These are phyloP conservation scores for Leptopilina syphax DNA, from an alignment of 2,888 invertebrate genomes.

Conservation along the genomic window DNA sequence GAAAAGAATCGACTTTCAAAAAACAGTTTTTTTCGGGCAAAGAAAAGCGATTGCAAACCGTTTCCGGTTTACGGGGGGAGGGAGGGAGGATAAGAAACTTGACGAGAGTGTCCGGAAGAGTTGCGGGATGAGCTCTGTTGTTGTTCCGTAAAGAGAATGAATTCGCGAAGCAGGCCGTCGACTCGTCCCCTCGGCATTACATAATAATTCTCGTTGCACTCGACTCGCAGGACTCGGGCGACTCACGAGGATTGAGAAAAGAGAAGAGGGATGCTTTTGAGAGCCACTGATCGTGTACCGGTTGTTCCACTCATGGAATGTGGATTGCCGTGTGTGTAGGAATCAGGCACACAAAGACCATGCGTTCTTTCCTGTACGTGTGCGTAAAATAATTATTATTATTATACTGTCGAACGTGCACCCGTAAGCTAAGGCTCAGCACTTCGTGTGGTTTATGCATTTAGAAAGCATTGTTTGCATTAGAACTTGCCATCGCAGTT, in stretches of 20 bases:
- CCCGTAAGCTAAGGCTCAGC: conserved; percentile 21
- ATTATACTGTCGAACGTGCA: conserved; percentile 38
- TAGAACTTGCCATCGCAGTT: conserved; percentile 25
- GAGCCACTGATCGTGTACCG: conserved; percentile 75
- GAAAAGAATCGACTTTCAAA: no score
- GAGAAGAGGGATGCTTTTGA: conserved; percentile 59
- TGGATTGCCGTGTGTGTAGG: conserved; percentile 67
- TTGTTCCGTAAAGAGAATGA: conserved; percentile 13
- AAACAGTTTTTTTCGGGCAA: no score
- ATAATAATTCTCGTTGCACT: conserved; percentile 49
- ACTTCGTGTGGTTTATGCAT: conserved; percentile 42
- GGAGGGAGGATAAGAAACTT: not conserved
- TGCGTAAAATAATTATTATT: conserved; percentile 41
- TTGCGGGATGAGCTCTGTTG: not conserved
- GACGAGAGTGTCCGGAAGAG: conserved; percentile 21
- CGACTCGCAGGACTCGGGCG: not conserved
- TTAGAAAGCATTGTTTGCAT: conserved; percentile 44
- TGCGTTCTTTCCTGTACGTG: conserved; percentile 22
- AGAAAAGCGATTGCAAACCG: no score
- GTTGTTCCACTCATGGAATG: conserved; percentile 77
- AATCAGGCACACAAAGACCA: conserved; percentile 22
- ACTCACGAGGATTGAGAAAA: not conserved
- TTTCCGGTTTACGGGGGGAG: no score
- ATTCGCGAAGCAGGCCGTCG: conserved; percentile 22
- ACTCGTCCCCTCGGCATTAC: conserved; percentile 44